Conservation (phyloP, 1,140 invertebrate species). For the Euura lappo region DNA sequence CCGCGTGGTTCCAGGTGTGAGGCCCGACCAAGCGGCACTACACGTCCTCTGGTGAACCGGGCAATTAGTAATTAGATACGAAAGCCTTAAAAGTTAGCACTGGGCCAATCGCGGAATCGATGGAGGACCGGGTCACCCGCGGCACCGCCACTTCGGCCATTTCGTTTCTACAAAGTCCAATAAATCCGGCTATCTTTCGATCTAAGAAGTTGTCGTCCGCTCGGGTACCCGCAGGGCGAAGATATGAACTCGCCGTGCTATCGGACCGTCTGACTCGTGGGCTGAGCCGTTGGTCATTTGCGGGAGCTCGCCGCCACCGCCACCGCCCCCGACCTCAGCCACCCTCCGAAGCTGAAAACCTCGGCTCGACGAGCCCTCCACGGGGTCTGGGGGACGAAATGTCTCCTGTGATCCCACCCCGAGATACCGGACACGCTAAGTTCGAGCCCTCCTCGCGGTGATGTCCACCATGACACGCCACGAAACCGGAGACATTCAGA, state of each 20-base stretch:
- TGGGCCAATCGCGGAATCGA: slow-evolving; percentile 1
- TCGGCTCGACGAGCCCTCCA: background rate
- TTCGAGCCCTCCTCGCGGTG: slow-evolving; percentile 37
- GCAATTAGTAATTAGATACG: background rate
- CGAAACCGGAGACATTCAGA: slow-evolving; percentile 34
- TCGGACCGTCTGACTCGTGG: slow-evolving; percentile 19
- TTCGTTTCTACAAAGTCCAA: slow-evolving; percentile 29
- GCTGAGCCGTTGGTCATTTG: slow-evolving; percentile 57
- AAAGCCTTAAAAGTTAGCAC: slow-evolving; percentile 2
- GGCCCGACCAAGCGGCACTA: background rate
- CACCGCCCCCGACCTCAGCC: background rate
- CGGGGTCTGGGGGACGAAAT: slow-evolving; percentile 51
- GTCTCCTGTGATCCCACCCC: slow-evolving; percentile 55
- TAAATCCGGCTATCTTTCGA: slow-evolving; percentile 51
- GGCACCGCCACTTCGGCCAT: slow-evolving; percentile 17
- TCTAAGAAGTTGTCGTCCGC: slow-evolving; percentile 37
- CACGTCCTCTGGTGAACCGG: background rate
- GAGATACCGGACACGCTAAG: slow-evolving; percentile 60
- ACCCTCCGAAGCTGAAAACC: background rate
- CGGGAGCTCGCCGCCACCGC: slow-evolving; percentile 33
- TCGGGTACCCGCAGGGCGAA: slow-evolving; percentile 29
- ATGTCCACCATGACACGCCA: slow-evolving; percentile 49
- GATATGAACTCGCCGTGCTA: slow-evolving; percentile 35
- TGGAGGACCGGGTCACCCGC: background rate
- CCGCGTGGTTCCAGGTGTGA: background rate